Conservation (phyloP, 2,797 vertebrate genomes). For the Balearica regulorum region DNA sequence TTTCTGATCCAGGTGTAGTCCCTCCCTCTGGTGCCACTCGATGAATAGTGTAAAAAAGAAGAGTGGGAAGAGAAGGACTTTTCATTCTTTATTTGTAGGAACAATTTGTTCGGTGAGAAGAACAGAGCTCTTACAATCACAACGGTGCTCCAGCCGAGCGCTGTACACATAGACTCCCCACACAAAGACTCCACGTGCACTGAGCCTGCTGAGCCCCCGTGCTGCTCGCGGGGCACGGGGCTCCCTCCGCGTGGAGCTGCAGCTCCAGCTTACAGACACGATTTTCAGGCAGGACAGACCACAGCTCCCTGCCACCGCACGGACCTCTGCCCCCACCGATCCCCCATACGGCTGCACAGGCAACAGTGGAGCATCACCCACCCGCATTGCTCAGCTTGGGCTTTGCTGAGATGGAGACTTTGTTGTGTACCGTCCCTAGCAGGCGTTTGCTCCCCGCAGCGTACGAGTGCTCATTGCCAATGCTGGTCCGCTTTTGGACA, state of each 20-base stretch:
- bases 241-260: accelerated
- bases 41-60: background rate
- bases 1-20: accelerated
- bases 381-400: background rate
- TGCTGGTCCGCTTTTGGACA: accelerated
- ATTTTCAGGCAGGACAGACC: background rate
- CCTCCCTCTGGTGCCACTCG: accelerated
- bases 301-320: background rate
- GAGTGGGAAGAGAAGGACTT: background rate
- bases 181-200: accelerated
- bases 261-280: accelerated
- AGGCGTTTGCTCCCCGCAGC: accelerated
- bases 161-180: background rate
- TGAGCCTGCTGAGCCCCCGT: background rate
- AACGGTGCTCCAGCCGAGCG: background rate
- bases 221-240: accelerated
- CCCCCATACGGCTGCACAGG: background rate
- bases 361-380: background rate
- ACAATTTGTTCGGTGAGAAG: background rate
- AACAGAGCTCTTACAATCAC: background rate
- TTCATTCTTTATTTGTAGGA: conserved; percentile 41
- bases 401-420: background rate
- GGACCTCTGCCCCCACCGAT: accelerated
- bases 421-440: background rate
- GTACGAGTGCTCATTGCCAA: background rate